Conservation (phyloP, 2,888 invertebrate genomes). For the Busseola fusca region DNA sequence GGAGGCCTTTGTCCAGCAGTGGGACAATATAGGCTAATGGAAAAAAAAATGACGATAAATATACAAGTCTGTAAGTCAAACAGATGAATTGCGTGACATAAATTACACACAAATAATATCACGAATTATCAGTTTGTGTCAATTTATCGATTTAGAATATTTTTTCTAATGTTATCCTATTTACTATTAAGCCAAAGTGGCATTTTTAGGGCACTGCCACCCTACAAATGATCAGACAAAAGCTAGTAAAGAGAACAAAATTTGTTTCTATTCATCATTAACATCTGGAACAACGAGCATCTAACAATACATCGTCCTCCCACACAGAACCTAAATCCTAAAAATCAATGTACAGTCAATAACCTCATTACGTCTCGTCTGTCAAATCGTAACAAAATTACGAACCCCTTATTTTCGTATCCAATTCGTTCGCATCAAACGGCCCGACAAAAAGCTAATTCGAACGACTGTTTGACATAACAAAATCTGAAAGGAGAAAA, state of each 20-base stretch:
- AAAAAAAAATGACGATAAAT: no score
- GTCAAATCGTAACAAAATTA: conserved; percentile 62
- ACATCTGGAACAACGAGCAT: neutral
- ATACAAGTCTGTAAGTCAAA: no score
- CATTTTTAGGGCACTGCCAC: no score
- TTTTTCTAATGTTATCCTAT: no score
- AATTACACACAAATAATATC: no score
- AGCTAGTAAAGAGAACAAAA: conserved; percentile 7
- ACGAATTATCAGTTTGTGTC: no score
- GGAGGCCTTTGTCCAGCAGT: no score
- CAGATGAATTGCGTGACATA: no score
- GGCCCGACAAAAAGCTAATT: conserved; percentile 71
- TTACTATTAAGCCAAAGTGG: no score
- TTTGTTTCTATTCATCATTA: neutral
- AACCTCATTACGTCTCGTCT: conserved; percentile 53
- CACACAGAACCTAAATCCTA: conserved; percentile 15
- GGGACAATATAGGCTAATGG: no score
- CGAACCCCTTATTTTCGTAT: conserved; percentile 60
- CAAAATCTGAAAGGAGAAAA: conserved; percentile 82
- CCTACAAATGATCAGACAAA: neutral
- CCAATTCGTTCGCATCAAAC: conserved; percentile 64
- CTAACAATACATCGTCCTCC: conserved; percentile 22
- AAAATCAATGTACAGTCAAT: conserved; percentile 57
- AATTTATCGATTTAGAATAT: no score
- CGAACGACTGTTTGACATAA: conserved; percentile 79